Percentiles rank a stretch among this genome's conserved stretches.
Conservation (phyloP, 2,888 invertebrate species). For the Lasioglossum figueresi region DNA sequence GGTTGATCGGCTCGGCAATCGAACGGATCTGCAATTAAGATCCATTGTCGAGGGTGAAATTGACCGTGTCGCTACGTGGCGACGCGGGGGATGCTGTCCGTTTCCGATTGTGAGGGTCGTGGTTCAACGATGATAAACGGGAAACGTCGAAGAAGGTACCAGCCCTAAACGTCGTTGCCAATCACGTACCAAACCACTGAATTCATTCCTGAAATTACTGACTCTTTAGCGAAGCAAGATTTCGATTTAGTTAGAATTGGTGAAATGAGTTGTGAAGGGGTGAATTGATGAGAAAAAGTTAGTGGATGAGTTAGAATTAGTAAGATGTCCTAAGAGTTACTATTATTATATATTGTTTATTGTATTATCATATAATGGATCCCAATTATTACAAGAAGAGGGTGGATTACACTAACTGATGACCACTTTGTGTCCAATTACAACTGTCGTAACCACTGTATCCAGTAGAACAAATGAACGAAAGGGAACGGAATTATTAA, state of each 20-base stretch:
- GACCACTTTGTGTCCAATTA: background rate
- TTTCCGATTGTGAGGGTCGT: conserved; percentile 15
- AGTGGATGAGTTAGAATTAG: background rate
- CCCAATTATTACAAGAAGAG: background rate
- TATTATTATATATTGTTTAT: too few species aligned
- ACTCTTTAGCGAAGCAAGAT: background rate
- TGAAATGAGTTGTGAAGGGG: background rate
- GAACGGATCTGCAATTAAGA: conserved; percentile 45
- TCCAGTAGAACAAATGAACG: background rate
- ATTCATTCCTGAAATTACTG: background rate
- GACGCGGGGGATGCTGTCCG: background rate
- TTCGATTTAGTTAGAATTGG: background rate
- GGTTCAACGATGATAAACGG: background rate
- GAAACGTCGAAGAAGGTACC: background rate
- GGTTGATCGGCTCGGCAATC: conserved; percentile 27
- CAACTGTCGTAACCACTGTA: background rate
- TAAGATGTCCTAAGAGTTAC: too few species aligned
- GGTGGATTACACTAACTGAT: background rate
- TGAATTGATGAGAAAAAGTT: background rate
- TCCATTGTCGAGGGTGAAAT: conserved; percentile 22
- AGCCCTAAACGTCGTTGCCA: background rate
- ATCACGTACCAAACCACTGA: background rate
- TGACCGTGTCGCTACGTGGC: background rate
- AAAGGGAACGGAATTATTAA: background rate
- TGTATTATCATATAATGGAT: too few species aligned